Percentiles rank a stretch among this genome's conserved stretches.
Evolutionary conservation across 2,888 invertebrate genomes (phyloP).

Genomic region (Leptinotarsa rubiginosa): DNA sequence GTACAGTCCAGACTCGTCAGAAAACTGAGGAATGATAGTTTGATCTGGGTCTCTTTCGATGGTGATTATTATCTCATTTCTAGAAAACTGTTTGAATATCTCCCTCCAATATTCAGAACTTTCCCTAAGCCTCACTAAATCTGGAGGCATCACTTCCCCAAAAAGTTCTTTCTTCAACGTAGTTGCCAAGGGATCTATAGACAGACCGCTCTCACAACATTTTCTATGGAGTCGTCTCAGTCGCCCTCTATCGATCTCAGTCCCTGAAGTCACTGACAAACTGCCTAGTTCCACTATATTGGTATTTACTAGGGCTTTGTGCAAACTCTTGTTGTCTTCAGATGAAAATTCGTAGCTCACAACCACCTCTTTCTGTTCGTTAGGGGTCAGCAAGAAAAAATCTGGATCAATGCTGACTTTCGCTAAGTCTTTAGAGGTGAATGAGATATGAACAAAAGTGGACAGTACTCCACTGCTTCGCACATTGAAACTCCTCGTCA

Average conservation of each 20-base stretch:
- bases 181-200: conserved; percentile 51
- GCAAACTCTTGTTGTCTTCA: conserved; percentile 57
- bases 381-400: conserved; percentile 57
- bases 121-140: conserved; percentile 59
- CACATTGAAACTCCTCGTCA: conserved; percentile 68
- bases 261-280: conserved; percentile 59
- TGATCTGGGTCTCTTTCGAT: conserved; percentile 62
- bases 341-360: conserved; percentile 58
- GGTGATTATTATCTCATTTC: conserved; percentile 60
- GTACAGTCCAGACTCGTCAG: conserved; percentile 60
- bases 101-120: conserved; percentile 54
- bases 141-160: conserved; percentile 58
- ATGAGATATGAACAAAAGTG: conserved; percentile 66
- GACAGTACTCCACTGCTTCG: conserved; percentile 71
- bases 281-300: conserved; percentile 60
- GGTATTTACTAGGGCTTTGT: conserved; percentile 46
- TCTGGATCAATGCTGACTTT: conserved; percentile 57
- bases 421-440: conserved; percentile 55
- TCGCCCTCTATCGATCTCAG: conserved; percentile 61
- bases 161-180: conserved; percentile 54
- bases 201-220: conserved; percentile 49
- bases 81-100: conserved; percentile 54
- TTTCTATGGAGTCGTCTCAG: conserved; percentile 57
- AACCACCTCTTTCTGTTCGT: conserved; percentile 54
- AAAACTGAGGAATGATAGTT: conserved; percentile 57